Base-by-base conservation (phyloP, 37 sponge, comb jelly and placozoan genomes). In the Cladorhizidae sp. region DNA sequence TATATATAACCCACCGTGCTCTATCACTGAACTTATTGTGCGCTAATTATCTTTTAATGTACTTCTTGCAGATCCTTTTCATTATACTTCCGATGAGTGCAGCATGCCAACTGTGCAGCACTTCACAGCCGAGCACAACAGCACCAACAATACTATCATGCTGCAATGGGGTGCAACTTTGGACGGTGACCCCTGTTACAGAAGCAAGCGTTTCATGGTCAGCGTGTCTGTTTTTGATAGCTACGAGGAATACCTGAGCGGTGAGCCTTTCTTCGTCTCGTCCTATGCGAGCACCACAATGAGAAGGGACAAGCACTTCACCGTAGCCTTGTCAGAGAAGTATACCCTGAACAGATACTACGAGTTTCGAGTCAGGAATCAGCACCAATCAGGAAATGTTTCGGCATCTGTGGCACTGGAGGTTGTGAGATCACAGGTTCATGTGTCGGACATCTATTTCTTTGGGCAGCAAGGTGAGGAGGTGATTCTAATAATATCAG, bases 381-480 rank as follows among this genome's bases (percentile, higher is more conserved):
- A n/a, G n/a, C n/a, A n/a, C n/a, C n/a, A n/a, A n/a, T n/a, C n/a
- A n/a, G n/a, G n/a, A n/a, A n/a, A n/a, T n/a, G n/a, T n/a, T n/a
- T n/a, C n/a, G n/a, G n/a, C n/a, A n/a, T n/a, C n/a, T n/a, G n/a
- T n/a, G n/a, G n/a, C n/a, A n/a, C n/a, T n/a, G n/a, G n/a, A n/a
- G n/a, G 39, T 1, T 31, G 69, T 7, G 8, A 68, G 32, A 8
- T 6, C 38, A 3, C 39, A 25, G 35, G 8, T 68, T 21, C 39
- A 36, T 29, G 0, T 29, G 1, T 73, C 74, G 5, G 0, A 23
- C 55, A 28, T 73, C 0, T 54, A 29, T 56, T 73, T 52, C 74
- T 73, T 73, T 51, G 74, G 74, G 35, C 33, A 73, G 0, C 74
- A 73, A 73, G 56, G 54, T 54, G 11, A n/a, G 74, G 35, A 5